Evolutionary conservation across 2,797 vertebrate genomes (phyloP), one percentile per base, ranked within the genome.

Genomic region (Aldrovandia affinis): DNA sequence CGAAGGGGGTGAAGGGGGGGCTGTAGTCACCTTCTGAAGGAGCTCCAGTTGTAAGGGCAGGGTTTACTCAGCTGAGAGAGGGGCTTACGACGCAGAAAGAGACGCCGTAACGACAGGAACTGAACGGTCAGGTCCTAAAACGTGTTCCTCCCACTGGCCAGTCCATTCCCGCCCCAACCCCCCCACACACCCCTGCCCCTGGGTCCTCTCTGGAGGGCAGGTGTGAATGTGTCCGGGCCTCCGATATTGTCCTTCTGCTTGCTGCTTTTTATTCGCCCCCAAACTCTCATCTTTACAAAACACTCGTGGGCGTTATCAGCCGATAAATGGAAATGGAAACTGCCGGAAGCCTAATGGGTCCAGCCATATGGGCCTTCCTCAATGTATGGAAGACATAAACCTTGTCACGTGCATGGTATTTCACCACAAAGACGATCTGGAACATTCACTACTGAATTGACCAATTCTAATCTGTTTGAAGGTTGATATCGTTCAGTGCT

Each of bases 61-160:
- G 75, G 85, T 95, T 96, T 95, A 94, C 94, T 95, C 92, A 87
- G 59, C 94, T 94, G 93, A 92, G 93, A 94, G 90, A 92, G 85
- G 54, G 59, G 91, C 90, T 94, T 92, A 86, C 88, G 20, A 92
- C 94, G 92, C 93, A 93, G 94, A 92, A 91, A 87, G 89, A 88
- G 89, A 85, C 89, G 92, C 92, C 90, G 87, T 92, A 89, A 92
- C 91, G 85, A 88, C 91, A 50, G 89, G 92, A 84, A 86, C 90
- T 93, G 87, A 83, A 88, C 91, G 85, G 87, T 88, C 92, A 91
- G 44, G 52, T 84, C 82, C 25, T 83, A 89, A 87, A 90, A 88
- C 89, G 85, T 20, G 18, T 86, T 25, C 89, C 89, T 79, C 20
- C 87, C 79, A 55, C 85, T 83, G 81, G 0, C 85, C 86, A 91